Percentiles rank a stretch among this genome's conserved stretches.
phyloP scores from a whole-genome alignment of 64 coral and sea anemone genomes.

The Exaiptasia diaphana region DNA sequence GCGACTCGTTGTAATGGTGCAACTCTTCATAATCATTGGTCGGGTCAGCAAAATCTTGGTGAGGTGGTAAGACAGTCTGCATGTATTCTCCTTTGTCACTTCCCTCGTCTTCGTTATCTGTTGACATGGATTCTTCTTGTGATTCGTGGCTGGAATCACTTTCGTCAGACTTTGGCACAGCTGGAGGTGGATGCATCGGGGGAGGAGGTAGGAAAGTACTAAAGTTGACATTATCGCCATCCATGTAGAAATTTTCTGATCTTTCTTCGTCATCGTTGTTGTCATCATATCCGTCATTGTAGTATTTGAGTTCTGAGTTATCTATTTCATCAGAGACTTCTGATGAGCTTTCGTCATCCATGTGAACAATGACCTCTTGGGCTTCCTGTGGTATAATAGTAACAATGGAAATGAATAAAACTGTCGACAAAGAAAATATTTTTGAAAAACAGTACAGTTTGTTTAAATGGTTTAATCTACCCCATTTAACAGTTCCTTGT shows the following conservation, averaged over 20 bases:
- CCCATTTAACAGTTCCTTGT: too few species aligned
- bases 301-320: neutral
- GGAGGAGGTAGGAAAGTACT: neutral
- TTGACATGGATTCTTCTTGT: neutral
- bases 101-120: too few species aligned
- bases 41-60: neutral
- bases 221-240: neutral
- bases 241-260: neutral
- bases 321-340: neutral
- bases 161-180: neutral
- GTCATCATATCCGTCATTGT: neutral
- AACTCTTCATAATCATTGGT: too few species aligned
- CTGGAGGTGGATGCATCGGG: neutral
- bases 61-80: neutral
- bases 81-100: neutral
- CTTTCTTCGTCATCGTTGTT: neutral
- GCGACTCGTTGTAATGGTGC: neutral
- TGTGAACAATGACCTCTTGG: neutral
- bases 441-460: too few species aligned
- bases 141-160: neutral
- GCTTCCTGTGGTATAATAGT: conserved; percentile 7
- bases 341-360: neutral
- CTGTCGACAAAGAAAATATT: too few species aligned
- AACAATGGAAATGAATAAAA: too few species aligned
- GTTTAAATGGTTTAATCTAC: too few species aligned